These are phyloP conservation scores for Lucifuga dentata DNA, from an alignment of 2,113 vertebrate genomes.

Conservation along the genomic window DNA sequence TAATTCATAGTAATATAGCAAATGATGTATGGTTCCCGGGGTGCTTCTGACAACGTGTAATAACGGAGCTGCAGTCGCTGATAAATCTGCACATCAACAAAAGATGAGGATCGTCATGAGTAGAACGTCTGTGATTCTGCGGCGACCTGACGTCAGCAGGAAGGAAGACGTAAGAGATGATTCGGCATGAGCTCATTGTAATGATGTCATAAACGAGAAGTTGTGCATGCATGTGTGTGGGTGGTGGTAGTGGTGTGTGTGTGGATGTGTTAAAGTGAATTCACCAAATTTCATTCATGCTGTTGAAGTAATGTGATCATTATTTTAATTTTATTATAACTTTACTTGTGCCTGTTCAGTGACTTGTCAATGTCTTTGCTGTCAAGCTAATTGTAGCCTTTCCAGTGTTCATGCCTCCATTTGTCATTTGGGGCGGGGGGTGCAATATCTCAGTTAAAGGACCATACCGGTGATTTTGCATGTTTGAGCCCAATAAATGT, in stretches of 20 bases:
- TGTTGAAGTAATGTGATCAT: slow-evolving; percentile 19
- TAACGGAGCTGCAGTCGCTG: slow-evolving; percentile 47
- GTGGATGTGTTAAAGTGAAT: slow-evolving; percentile 30
- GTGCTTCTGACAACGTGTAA: slow-evolving; percentile 53
- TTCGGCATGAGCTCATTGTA: slow-evolving; percentile 43
- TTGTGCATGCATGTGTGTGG: slow-evolving; percentile 7
- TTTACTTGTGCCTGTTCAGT: too few species aligned
- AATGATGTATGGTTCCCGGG: slow-evolving; percentile 51
- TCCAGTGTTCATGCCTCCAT: too few species aligned
- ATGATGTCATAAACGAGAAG: slow-evolving; percentile 41
- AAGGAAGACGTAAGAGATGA: slow-evolving; percentile 44
- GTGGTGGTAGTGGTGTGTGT: background rate
- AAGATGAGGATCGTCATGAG: slow-evolving; percentile 53
- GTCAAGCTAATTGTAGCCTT: too few species aligned
- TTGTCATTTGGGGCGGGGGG: too few species aligned
- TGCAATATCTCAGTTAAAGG: too few species aligned
- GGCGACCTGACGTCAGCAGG: slow-evolving; percentile 35
- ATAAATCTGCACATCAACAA: slow-evolving; percentile 65
- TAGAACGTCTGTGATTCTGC: slow-evolving; percentile 29
- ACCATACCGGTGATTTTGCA: too few species aligned
- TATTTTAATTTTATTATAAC: slow-evolving; percentile 24
- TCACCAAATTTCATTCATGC: slow-evolving; percentile 41
- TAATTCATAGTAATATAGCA: slow-evolving; percentile 61
- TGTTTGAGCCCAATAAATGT: too few species aligned
- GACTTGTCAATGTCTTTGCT: too few species aligned